Conservation (phyloP, 2,113 vertebrate genomes). For the Sapajus apella region DNA sequence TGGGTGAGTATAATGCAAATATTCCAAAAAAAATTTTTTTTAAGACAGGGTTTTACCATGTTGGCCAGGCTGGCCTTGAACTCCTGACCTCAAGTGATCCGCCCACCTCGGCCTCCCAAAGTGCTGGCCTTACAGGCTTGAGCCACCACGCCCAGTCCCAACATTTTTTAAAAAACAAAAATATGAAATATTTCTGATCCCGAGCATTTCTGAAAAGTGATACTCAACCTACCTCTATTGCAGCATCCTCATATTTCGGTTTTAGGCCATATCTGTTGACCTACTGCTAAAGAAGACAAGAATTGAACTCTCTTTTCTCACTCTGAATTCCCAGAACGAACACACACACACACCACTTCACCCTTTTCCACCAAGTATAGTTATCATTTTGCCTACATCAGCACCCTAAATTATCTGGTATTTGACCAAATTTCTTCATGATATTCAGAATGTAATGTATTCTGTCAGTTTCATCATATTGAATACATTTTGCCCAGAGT, state of each 20-base stretch:
- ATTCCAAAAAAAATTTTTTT: background rate
- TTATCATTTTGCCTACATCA: background rate
- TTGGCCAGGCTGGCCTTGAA: no score
- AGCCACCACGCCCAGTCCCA: no score
- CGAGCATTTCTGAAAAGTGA: background rate
- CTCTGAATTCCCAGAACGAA: background rate
- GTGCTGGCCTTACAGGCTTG: no score
- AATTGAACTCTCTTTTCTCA: background rate
- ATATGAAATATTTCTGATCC: background rate
- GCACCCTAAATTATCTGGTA: background rate
- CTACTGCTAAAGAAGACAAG: background rate
- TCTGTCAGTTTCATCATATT: conserved; percentile 13
- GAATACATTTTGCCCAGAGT: background rate
- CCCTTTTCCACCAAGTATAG: background rate
- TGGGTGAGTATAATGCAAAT: background rate
- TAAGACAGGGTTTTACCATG: no score
- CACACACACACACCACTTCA: background rate
- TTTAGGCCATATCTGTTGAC: background rate
- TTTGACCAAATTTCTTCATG: background rate
- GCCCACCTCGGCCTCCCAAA: no score
- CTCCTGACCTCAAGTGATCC: no score
- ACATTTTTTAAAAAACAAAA: background rate
- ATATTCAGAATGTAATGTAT: background rate
- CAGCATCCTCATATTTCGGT: background rate
- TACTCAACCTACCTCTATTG: background rate